phyloP scores from a whole-genome alignment of 1,140 invertebrate genomes.

The Phortica variegata region DNA sequence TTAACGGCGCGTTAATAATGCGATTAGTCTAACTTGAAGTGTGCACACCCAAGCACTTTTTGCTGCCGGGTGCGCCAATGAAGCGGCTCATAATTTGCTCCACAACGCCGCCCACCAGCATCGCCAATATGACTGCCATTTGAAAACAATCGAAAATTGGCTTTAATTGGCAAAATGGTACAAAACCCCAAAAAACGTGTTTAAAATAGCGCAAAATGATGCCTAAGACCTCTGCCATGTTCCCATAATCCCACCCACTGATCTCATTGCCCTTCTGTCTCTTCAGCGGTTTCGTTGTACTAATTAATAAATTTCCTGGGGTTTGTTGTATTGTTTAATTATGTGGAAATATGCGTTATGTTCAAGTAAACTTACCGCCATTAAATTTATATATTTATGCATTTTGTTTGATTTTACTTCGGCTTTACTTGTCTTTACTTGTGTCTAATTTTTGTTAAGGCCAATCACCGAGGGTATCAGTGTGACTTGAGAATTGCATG shows the following conservation, averaged over 20 bases:
- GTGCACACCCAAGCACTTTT: constrained; percentile 4
- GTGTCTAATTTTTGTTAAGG: too few species aligned
- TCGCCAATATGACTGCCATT: constrained; percentile 4
- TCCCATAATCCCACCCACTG: not conserved
- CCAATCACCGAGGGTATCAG: too few species aligned
- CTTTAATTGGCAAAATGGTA: constrained; percentile 39
- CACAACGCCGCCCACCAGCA: constrained; percentile 1
- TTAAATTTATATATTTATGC: not conserved
- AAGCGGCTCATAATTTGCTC: constrained; percentile 29
- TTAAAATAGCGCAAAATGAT: too few species aligned
- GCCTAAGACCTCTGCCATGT: not conserved
- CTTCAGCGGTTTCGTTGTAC: not conserved
- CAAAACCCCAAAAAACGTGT: constrained; percentile 20
- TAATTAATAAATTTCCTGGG: constrained; percentile 37
- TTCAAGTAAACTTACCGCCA: not conserved
- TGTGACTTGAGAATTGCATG: too few species aligned
- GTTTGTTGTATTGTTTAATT: constrained; percentile 11
- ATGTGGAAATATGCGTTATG: not conserved
- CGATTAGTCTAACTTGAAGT: constrained; percentile 37
- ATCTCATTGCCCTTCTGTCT: not conserved
- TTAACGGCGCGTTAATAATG: constrained; percentile 49
- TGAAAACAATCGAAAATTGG: constrained; percentile 37
- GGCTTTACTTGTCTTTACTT: too few species aligned
- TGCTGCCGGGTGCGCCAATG: constrained; percentile 13
- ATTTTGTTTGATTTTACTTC: too few species aligned